Base-by-base conservation (phyloP, 2,797 vertebrate species). In the Typhlichthys subterraneus region DNA sequence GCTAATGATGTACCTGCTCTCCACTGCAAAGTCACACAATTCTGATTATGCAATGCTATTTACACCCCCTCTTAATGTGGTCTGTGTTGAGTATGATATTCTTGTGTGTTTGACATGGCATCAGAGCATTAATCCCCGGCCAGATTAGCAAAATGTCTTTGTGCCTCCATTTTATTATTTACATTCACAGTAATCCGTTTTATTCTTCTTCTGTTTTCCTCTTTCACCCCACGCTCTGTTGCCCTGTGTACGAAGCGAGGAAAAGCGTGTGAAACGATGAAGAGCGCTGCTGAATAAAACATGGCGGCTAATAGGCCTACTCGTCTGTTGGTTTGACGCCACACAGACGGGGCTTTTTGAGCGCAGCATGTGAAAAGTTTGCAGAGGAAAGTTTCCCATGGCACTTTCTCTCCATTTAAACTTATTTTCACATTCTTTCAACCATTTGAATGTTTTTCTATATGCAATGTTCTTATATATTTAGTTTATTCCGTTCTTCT, bases 201-300 rank as follows among this genome's bases (percentile, higher is more conserved):
- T 19, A 1, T 19, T 19, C 1, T 19, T 19, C 17, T 19, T 19
- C 1, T 19, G 1, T 19, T 19, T 19, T 19, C 86, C 81, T 85
- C 89, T 87, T 87, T 82, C 77, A 83, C 79, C 66, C 78, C 75
- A 69, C 45, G 68, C 79, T 76, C 72, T 33, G 70, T 76, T 46
- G 78, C 72, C 64, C 55, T 54, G 31, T 59, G 15, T 60, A 55
- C 17, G 52, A 70, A 73, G 73, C 55, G 79, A 70, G 12, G 80
- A 81, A 7, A 75, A 68, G 13, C 14, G 49, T 15, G 31, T 12
- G 12, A 9, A 33, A 81, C 76, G 79, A 63, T 65, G 17, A 31
- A 57, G 76, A 67, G 76, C 7, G 73, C 70, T 58, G 67, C 85
- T 89, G 85, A 88, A 88, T 88, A 88, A 89, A 87, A 88, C 85